These are phyloP conservation scores for Phallusia fumigata DNA, from an alignment of 23 tunicate species.

Conservation along the genomic window DNA sequence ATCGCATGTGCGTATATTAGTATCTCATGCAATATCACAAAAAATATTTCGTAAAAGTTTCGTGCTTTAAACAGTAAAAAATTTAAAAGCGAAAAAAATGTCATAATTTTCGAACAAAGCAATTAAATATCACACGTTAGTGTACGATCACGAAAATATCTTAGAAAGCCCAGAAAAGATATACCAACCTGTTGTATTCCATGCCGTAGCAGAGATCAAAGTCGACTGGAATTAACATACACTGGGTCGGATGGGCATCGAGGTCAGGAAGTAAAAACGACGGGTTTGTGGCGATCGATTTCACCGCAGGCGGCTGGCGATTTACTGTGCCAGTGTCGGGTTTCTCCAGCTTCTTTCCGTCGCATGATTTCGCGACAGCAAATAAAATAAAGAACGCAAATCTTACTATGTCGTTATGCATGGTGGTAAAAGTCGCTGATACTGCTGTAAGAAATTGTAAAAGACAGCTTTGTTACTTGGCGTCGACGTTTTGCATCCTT, in stretches of 20 bases:
- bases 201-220: constrained; percentile 78
- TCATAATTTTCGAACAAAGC: too few species aligned
- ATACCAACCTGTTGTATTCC: constrained; percentile 60
- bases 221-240: constrained; percentile 58
- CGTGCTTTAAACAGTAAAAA: too few species aligned
- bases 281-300: background rate
- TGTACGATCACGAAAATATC: too few species aligned
- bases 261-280: background rate
- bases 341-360: background rate
- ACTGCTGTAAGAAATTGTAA: too few species aligned
- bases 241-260: constrained; percentile 39
- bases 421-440: too few species aligned
- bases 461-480: too few species aligned
- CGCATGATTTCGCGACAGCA: background rate
- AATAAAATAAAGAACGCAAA: background rate
- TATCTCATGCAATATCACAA: too few species aligned
- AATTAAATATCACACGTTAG: too few species aligned
- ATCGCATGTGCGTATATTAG: too few species aligned
- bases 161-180: background rate
- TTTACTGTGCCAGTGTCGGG: background rate
- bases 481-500: too few species aligned
- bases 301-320: background rate
- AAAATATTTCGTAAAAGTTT: too few species aligned
- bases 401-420: background rate
- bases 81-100: too few species aligned